phyloP scores from a whole-genome alignment of 2,113 vertebrate genomes.

The Trogon melanurus region DNA sequence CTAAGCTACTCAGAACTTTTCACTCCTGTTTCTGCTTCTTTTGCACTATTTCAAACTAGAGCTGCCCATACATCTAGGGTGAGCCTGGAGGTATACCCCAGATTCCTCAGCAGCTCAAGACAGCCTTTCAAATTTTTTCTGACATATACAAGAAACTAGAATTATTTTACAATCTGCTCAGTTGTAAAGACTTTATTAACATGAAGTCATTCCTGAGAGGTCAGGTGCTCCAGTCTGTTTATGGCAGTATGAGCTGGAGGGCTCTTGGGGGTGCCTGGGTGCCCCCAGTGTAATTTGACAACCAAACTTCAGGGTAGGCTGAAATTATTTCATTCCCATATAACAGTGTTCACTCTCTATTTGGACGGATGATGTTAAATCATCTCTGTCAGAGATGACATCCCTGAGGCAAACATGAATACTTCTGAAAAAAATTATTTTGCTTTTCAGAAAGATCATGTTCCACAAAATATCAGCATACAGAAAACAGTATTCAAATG shows the following conservation, averaged over 20 bases:
- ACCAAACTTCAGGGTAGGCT: not conserved
- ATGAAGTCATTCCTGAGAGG: not conserved
- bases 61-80: not conserved
- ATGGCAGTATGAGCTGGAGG: constrained; percentile 9
- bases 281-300: not conserved
- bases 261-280: not conserved
- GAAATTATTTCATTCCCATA: not conserved
- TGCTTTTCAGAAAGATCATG: not conserved
- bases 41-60: not conserved
- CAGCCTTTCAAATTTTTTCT: not conserved
- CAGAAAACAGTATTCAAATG: not conserved
- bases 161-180: not conserved
- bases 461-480: not conserved
- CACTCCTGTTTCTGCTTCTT: not conserved
- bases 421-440: not conserved
- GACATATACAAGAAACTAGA: not conserved
- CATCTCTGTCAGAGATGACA: constrained; percentile 19
- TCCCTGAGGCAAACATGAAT: not conserved
- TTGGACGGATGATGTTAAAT: constrained; percentile 25
- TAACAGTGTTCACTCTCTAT: not conserved
- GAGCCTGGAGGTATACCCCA: not conserved
- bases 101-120: not conserved
- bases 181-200: not conserved
- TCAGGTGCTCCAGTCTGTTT: not conserved
- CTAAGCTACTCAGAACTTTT: not conserved